These are phyloP conservation scores for Epinephelus fuscoguttatus DNA, from an alignment of 2,113 vertebrate genomes.

Conservation along the genomic window DNA sequence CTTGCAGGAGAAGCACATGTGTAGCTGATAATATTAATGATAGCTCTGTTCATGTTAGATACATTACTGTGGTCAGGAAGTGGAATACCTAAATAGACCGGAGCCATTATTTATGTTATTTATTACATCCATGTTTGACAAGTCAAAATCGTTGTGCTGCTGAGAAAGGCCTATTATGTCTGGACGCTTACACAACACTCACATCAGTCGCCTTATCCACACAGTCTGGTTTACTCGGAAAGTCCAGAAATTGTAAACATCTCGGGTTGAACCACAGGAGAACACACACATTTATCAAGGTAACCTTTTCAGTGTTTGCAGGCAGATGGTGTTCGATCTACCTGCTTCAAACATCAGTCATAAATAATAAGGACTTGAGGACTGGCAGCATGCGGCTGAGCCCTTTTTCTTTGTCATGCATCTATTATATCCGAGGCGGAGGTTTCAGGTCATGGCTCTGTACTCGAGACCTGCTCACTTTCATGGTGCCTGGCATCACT, in stretches of 20 bases:
- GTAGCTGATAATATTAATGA: background rate
- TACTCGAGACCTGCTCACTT: background rate
- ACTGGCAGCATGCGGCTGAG: background rate
- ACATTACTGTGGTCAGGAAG: background rate
- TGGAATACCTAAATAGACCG: conserved; percentile 7
- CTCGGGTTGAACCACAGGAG: background rate
- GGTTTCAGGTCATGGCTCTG: background rate
- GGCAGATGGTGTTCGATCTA: background rate
- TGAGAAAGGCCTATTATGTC: background rate
- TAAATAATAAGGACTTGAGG: background rate
- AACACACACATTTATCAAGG: conserved; percentile 13
- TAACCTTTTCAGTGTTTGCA: conserved; percentile 22
- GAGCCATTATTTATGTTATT: conserved; percentile 38
- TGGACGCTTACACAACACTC: conserved; percentile 10
- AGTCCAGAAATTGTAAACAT: conserved; percentile 32
- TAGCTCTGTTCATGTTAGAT: background rate
- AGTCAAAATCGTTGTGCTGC: background rate
- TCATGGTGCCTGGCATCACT: background rate
- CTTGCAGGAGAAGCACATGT: background rate
- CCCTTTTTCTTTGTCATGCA: background rate
- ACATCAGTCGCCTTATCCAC: background rate
- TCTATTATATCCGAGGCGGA: background rate
- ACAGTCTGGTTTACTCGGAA: conserved; percentile 3
- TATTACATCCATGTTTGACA: conserved; percentile 55
- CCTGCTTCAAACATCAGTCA: background rate